Percentiles rank a stretch among this genome's conserved stretches.
phyloP scores from a whole-genome alignment of 2,888 invertebrate species.

The Anoncus sp. region DNA sequence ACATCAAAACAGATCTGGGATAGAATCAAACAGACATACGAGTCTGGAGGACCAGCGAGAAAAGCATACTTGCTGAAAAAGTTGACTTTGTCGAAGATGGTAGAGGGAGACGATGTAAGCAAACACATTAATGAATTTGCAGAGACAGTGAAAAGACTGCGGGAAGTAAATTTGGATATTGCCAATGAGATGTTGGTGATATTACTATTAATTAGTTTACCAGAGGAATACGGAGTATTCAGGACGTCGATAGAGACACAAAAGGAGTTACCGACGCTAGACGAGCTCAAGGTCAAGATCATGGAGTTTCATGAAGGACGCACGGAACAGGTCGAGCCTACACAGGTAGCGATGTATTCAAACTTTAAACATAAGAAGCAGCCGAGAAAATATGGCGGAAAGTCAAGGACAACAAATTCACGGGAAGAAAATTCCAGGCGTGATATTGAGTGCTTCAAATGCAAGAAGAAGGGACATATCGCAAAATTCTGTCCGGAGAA shows the following conservation, averaged over 20 bases:
- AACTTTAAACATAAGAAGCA: neutral
- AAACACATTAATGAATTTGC: constrained; percentile 58
- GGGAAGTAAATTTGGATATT: constrained; percentile 50
- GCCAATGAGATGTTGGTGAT: constrained; percentile 42
- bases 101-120: constrained; percentile 53
- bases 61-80: constrained; percentile 56
- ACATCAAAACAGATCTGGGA: constrained; percentile 46
- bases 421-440: neutral
- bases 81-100: constrained; percentile 51
- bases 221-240: constrained; percentile 17
- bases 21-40: constrained; percentile 33
- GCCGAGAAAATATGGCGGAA: constrained; percentile 7
- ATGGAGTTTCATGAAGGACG: constrained; percentile 40
- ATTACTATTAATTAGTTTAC: constrained; percentile 32
- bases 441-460: constrained; percentile 30
- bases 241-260: constrained; percentile 38
- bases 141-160: constrained; percentile 57
- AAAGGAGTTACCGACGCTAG: constrained; percentile 26
- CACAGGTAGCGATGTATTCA: constrained; percentile 29
- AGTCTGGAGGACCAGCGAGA: constrained; percentile 60
- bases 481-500: constrained; percentile 12
- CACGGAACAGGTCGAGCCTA: neutral
- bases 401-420: neutral
- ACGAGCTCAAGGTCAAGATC: constrained; percentile 41
- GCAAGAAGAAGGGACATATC: neutral